phyloP scores from a whole-genome alignment of 2,888 invertebrate genomes.

The Cheilosia vulpina region DNA sequence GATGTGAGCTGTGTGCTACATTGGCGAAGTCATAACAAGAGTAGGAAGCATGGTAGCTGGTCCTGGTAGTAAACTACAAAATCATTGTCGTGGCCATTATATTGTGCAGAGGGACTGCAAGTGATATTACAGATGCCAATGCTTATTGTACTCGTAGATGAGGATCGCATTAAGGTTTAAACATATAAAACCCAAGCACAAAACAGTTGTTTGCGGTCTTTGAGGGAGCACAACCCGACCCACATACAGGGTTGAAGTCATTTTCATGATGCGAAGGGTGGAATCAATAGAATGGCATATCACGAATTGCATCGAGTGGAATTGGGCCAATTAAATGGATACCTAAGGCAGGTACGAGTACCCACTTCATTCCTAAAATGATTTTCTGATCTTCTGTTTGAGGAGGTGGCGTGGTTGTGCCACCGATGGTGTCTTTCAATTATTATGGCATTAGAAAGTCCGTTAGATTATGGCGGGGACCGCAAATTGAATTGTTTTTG shows the following conservation, averaged over 20 bases:
- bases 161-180: conserved; percentile 65
- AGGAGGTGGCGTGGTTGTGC: neutral
- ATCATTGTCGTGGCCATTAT: conserved; percentile 43
- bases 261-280: neutral
- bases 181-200: conserved; percentile 52
- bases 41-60: neutral
- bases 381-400: conserved; percentile 38
- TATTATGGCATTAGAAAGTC: conserved; percentile 64
- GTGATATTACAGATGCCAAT: conserved; percentile 67
- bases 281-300: conserved; percentile 6
- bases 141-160: conserved; percentile 56
- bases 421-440: conserved; percentile 48
- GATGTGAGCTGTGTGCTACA: conserved; percentile 37
- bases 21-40: conserved; percentile 24
- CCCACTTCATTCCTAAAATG: conserved; percentile 25
- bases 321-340: conserved; percentile 72
- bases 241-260: neutral
- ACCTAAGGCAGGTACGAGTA: conserved; percentile 21
- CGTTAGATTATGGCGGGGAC: conserved; percentile 55
- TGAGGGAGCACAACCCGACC: conserved; percentile 22
- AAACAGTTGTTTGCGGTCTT: conserved; percentile 60
- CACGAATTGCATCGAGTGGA: conserved; percentile 26
- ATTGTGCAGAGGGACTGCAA: conserved; percentile 39
- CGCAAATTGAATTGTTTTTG: conserved; percentile 51
- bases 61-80: conserved; percentile 46